Evolutionary conservation across 2,888 invertebrate genomes (phyloP), one percentile per base, ranked within the genome.

Genomic region (Melinaea menophilus): DNA sequence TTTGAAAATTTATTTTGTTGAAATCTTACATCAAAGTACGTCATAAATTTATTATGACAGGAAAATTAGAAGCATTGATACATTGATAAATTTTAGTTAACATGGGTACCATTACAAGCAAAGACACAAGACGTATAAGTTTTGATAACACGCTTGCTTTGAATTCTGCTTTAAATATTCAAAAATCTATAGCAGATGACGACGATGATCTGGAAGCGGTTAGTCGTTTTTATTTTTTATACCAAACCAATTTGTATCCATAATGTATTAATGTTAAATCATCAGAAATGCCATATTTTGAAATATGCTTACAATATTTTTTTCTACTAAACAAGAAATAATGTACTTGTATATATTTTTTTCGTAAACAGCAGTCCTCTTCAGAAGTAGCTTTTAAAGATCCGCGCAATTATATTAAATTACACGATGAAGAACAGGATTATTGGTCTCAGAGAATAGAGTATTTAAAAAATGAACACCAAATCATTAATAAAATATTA

Each of bases 401-500:
- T 7, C 72, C 56, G 45, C 69, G 73, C n/a, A 78, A 75, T 61
- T 47, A 61, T 60, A 48, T 69, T 46, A 79, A 79, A 65, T 58
- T 69, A 45, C 73, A 71, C 54, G 78, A 80, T 69, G 74, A 76
- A 54, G 82, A 84, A 63, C 72, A 75, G 62, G 85, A 85, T 73
- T 90, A 90, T 67, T 90, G 90, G 90, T 68, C 76, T 33, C 76
- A 79, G 41, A 79, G 90, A 81, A 80, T 90, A 57, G 86, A 88
- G 61, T 74, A 74, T 66, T 72, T 90, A 2, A 88, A 84, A 75
- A 85, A 80, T 67, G 88, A 89, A 74, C 90, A 90, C 71, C 80
- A 83, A 66, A 61, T 75, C 59, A 90, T 90, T 7, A 88, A 88
- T 69, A 82, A 84, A 73, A 88, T 90, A 58, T 78, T 88, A 66